phyloP scores from a whole-genome alignment of 2,888 invertebrate genomes.

The Chrysina gloriosa region DNA sequence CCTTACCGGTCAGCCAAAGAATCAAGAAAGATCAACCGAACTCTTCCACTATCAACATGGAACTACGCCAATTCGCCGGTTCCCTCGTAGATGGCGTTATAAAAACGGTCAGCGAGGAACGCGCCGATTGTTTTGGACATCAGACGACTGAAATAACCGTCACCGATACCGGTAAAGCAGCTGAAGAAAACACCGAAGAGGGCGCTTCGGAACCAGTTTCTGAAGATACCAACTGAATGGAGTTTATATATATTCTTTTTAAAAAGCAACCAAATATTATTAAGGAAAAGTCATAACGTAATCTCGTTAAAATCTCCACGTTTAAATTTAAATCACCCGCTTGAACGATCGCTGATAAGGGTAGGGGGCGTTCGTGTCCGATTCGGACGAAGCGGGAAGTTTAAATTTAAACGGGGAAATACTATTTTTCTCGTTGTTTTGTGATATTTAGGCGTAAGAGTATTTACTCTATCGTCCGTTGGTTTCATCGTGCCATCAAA shows the following conservation, averaged over 20 bases:
- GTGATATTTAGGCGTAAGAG: constrained; percentile 32
- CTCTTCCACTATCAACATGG: constrained; percentile 48
- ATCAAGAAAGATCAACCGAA: constrained; percentile 54
- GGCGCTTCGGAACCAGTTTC: not conserved
- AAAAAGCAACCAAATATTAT: not conserved
- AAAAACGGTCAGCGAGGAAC: constrained; percentile 60
- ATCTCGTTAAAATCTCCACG: not conserved
- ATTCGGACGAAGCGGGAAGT: not conserved
- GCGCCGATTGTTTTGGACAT: constrained; percentile 46
- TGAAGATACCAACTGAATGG: constrained; percentile 9
- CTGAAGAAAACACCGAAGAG: constrained; percentile 8
- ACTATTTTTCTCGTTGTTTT: constrained; percentile 25
- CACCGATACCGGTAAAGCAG: constrained; percentile 52
- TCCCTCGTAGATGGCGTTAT: constrained; percentile 64
- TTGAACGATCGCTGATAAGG: not conserved
- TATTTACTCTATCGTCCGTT: constrained; percentile 19
- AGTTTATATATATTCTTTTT: not conserved
- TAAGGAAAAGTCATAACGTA: not conserved
- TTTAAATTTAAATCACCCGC: not conserved
- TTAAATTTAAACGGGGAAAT: constrained; percentile 8
- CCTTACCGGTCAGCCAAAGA: constrained; percentile 60
- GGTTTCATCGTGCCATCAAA: too few species aligned
- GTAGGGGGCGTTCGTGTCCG: not conserved
- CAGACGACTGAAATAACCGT: constrained; percentile 55
- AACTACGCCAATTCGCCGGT: constrained; percentile 63